Base-by-base conservation (phyloP, 2,888 invertebrate genomes). In the Xestobium rufovillosum region DNA sequence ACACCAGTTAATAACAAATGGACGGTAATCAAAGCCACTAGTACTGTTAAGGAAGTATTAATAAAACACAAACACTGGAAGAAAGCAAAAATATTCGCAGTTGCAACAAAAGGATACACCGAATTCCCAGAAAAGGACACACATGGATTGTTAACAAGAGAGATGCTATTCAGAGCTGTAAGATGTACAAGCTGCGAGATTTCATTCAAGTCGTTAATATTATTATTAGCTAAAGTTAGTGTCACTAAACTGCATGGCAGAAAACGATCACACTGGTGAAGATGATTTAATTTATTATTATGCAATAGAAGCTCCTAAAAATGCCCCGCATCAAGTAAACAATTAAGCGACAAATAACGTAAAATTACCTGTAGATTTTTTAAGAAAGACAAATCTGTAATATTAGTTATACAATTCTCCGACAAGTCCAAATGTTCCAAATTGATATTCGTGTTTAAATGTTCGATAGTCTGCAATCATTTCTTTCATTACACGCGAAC, bases 1-100 rank as follows among this genome's bases (percentile, higher is more conserved):
- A 63, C 90, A 88, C 92, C 94, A 94, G 66, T 92, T 94, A 41
- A 92, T 75, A 42, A 92, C 78, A 68, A 88, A 94, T 23, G 94
- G 91, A 39, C 94, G 80, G 67, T 91, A 89, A 66, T 90, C 88
- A 65, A 87, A 91, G 25, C 85, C 87, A 64, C 88, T 89, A 42
- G 14, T 29, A 38, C 39, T 26, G 35, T 51, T 53, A 56, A 55
- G 52, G 43, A 49, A 49, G 48, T 57, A 10, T 14, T 16, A 17
- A 9, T 12, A 14, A 15, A 13, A n/a, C 3, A 31, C 11, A 1
- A 27, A 16, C 31, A 34, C 14, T 11, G 8, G 16, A 30, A 9
- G 3, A 13, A 35, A 33, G 9, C 26, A 33, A 11, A 33, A 29
- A 33, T 26, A 34, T n/a, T 9, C n/a, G n/a, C n/a, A n/a, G n/a